Conservation (phyloP, 35 echinoderm and acorn worm species). For the Lytechinus variegatus region DNA sequence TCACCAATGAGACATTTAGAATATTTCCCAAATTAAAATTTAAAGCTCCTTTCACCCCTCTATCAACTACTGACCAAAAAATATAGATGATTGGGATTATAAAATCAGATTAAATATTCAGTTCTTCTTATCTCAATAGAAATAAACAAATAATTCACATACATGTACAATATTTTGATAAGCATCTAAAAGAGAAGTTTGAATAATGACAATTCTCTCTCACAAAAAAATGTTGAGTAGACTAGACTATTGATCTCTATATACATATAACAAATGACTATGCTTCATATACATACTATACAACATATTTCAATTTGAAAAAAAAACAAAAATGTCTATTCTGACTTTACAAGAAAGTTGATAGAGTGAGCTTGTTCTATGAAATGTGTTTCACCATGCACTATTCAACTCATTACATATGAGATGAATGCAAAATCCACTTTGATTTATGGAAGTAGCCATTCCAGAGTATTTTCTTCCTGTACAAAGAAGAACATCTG, state of each 20-base stretch:
- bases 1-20: not conserved
- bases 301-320: not conserved
- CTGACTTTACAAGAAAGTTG: not conserved
- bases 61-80: not conserved
- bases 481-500: no score
- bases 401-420: not conserved
- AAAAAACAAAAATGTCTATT: not conserved
- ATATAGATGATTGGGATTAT: not conserved
- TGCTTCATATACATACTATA: not conserved
- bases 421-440: not conserved
- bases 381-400: not conserved
- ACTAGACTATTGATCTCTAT: not conserved
- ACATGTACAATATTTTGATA: not conserved
- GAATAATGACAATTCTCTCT: not conserved
- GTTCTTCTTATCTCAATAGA: not conserved
- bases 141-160: not conserved
- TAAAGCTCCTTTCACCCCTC: not conserved
- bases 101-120: not conserved
- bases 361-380: not conserved
- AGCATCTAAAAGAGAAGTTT: not conserved
- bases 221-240: not conserved
- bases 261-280: constrained; percentile 6
- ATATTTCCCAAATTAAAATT: not conserved
- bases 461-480: no score
- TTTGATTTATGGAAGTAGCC: no score